Evolutionary conservation across 2,888 invertebrate species (phyloP), one percentile per base, ranked within the genome.

Genomic region (Euclidia mi): DNA sequence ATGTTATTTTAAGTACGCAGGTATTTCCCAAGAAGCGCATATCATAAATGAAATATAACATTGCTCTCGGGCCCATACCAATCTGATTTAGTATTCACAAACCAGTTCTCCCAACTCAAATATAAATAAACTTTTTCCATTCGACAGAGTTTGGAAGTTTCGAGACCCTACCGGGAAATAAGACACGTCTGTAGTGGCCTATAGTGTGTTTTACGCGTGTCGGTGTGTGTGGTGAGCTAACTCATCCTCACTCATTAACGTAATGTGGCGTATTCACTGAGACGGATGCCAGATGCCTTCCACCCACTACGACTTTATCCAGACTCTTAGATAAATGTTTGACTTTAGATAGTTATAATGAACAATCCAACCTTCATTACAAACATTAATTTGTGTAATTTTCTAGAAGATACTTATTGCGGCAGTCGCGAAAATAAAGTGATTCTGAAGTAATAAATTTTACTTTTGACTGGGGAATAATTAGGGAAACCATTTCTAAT

Each of bases 91-190:
- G 89, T 89, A 91, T 91, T 91, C 91, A 88, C 85, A 85, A 87
- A 88, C 84, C 86, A 73, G 78, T 84, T 83, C 81, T 78, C 82
- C 81, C 79, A 88, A 90, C 86, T 90, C 89, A 90, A 89, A 90
- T 89, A 90, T 89, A 90, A 90, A 90, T 90, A 91, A 92, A 91
- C 89, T 91, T 92, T 91, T 91, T 90, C 89, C 88, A 88, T 90
- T 86, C 85, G 82, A 81, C 83, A 79, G 83, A 87, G 86, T 88
- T 90, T 52, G 71, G 76, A 90, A 91, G 87, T 88, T 90, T 90
- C 86, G 87, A 69, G 70, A 74, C 81, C 84, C 84, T 68, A 81
- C 74, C 76, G 88, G 89, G 88, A 88, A 86, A 91, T 91, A 87
- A 88, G 82, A 90, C 87, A 87, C 88, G 85, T 84, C 81, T 83